A percentile compares a stretch with the other conserved stretches of the same genome.
Evolutionary conservation across 2,113 vertebrate genomes (phyloP).

Genomic region (Ictalurus punctatus): DNA sequence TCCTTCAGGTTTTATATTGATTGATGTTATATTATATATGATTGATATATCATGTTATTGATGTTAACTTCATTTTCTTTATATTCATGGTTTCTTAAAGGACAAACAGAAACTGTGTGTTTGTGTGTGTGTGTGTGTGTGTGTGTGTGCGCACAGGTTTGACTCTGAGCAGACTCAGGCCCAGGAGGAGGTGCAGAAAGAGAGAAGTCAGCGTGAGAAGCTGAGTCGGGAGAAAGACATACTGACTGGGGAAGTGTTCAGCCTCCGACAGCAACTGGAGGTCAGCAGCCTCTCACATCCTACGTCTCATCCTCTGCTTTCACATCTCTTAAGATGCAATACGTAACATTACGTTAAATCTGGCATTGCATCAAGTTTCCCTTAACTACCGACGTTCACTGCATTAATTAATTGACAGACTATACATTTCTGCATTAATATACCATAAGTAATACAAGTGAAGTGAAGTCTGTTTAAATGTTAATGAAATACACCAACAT

Average conservation of each 20-base stretch:
- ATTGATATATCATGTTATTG: not conserved
- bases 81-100: not conserved
- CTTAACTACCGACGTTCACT: not conserved
- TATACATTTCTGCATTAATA: not conserved
- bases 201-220: conserved; percentile 86
- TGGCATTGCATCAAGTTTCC: not conserved
- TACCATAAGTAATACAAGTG: not conserved
- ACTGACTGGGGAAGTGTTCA: conserved; percentile 84
- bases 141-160: conserved; percentile 77
- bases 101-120: not conserved
- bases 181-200: conserved; percentile 87
- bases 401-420: not conserved
- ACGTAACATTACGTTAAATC: not conserved
- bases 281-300: conserved; percentile 60
- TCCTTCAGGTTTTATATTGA: not conserved
- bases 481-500: not conserved
- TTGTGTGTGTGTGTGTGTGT: conserved; percentile 29
- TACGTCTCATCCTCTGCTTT: not conserved
- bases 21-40: not conserved
- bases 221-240: conserved; percentile 87
- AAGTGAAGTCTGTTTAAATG: not conserved
- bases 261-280: conserved; percentile 90
- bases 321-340: not conserved
- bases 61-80: not conserved
- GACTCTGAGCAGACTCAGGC: conserved; percentile 85